Percentiles rank a stretch among this genome's conserved stretches.
Conservation (phyloP, 2,888 invertebrate species). For the Brachycybe producta region DNA sequence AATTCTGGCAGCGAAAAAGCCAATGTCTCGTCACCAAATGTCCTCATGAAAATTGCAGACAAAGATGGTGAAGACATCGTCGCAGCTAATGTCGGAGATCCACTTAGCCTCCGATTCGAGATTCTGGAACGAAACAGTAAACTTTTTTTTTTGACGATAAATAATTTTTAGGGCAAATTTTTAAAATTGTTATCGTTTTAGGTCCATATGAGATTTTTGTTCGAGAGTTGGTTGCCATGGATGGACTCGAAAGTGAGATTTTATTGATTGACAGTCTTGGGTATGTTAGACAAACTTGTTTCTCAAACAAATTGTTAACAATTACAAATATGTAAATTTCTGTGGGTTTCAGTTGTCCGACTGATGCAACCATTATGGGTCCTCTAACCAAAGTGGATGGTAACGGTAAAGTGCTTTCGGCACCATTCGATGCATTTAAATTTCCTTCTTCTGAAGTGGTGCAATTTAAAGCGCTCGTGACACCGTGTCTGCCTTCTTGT, state of each 20-base stretch:
- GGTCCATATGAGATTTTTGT: constrained; percentile 86
- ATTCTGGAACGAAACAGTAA: constrained; percentile 74
- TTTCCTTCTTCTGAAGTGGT: constrained; percentile 90
- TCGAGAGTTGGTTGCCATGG: constrained; percentile 84
- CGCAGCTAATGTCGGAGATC: constrained; percentile 84
- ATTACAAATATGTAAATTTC: too few relatives aligned
- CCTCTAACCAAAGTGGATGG: constrained; percentile 25
- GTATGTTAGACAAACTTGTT: constrained; percentile 37
- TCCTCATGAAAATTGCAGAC: constrained; percentile 56
- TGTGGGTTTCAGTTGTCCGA: constrained; percentile 32
- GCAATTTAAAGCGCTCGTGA: constrained; percentile 87
- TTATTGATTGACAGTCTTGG: constrained; percentile 80
- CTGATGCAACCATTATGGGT: constrained; percentile 36
- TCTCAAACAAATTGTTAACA: too few relatives aligned
- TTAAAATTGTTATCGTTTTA: neutral
- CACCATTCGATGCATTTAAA: constrained; percentile 90
- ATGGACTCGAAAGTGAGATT: constrained; percentile 85
- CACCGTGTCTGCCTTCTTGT: constrained; percentile 85
- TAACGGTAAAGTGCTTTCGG: constrained; percentile 54
- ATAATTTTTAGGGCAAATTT: too few relatives aligned
- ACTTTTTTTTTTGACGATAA: constrained; percentile 11
- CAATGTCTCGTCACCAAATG: constrained; percentile 83
- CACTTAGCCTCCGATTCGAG: constrained; percentile 77
- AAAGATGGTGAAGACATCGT: constrained; percentile 67
- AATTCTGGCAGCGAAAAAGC: constrained; percentile 79